These are phyloP conservation scores for Apis mellifera DNA, from an alignment of 1,140 invertebrate genomes.

Conservation along the genomic window Amel_HAv3.1 CM009931.2:8538501-8539000, in stretches of 20 bases:
- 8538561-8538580: conserved; percentile 25
- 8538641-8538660: not conserved
- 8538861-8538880: conserved; percentile 34
- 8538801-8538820: conserved; percentile 31
- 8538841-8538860: conserved; percentile 52
- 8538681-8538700: conserved; percentile 24
- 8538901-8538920: conserved; percentile 27
- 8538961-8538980: not conserved
- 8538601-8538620: conserved; percentile 18
- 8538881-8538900: not conserved
- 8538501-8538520: not conserved
- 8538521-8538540: not conserved
- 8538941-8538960: no score
- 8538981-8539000: conserved; percentile 43
- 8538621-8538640: conserved; percentile 20
- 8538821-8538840: conserved; percentile 33
- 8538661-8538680: conserved; percentile 55
- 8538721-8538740: conserved; percentile 30
- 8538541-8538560: conserved; percentile 37
- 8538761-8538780: conserved; percentile 45
- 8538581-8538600: conserved; percentile 45
- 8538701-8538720: not conserved
- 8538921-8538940: not conserved
- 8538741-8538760: conserved; percentile 56
- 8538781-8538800: conserved; percentile 7